Evolutionary conservation across 2,113 vertebrate species (phyloP), one percentile per base, ranked within the genome.

Genomic region (Scatophagus argus): DNA sequence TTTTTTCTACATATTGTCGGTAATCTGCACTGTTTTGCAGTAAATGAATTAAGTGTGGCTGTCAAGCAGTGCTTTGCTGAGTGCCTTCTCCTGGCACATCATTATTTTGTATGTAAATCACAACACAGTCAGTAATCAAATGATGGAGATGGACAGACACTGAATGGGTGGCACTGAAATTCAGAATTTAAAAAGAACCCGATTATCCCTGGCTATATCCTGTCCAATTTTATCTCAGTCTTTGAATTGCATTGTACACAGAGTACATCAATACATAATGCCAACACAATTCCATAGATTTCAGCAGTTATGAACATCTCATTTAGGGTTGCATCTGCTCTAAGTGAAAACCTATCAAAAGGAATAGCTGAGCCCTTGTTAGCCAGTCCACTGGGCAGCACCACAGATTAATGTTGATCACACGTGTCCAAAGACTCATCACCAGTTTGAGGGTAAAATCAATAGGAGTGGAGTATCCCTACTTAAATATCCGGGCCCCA

Each of bases 371-470:
- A 46, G 43, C 25, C 31, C 43, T 63, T 41, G 14, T 62, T 44
- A 52, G 38, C 19, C 27, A 9, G 55, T 71, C 60, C 74, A 55
- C 85, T 77, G 52, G 21, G 43, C 56, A 13, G 47, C 54, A 34
- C 7, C 14, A 32, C 72, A 54, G 70, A 88, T 87, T 72, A 79
- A 66, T 61, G 74, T 61, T 77, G 77, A 88, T 77, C 61, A 39
- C 67, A 36, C 64, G 56, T 70, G 63, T 79, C 49, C 58, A 72
- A 59, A 63, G 56, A 77, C 54, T 73, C 81, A 66, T 62, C 62
- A 87, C 86, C 46, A 67, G 36, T 83, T 73, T 74, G 49, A 82
- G 70, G 47, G 38, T 31, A 65, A 82, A 89, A 91, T 91, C 87
- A 82, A 90, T 91, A 65, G 21, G 17, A 73, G 56, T 71, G 55